Percentiles rank a stretch among this genome's conserved stretches.
Conservation (phyloP, 2,888 invertebrate genomes). For the Margaritifera margaritifera region DNA sequence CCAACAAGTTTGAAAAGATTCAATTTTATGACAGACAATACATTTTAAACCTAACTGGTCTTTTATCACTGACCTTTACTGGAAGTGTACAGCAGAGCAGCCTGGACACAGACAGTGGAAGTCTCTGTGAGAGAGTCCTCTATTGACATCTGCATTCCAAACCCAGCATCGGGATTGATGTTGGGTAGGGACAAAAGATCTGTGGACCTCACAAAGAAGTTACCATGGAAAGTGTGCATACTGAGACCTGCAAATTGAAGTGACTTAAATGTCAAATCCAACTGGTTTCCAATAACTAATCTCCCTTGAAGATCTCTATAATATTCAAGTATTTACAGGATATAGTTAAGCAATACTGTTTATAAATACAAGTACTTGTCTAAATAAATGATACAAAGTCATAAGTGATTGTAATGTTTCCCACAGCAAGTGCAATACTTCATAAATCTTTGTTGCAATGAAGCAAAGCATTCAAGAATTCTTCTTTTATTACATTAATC, state of each 20-base stretch:
- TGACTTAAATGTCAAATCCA: neutral
- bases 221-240: conserved; percentile 99
- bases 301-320: no score
- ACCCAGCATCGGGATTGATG: conserved; percentile 97
- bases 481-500: no score
- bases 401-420: no score
- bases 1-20: no score
- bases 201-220: conserved; percentile 98
- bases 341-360: neutral
- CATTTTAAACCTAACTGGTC: neutral
- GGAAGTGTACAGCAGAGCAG: conserved; percentile 96
- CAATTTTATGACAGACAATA: neutral
- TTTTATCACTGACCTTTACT: conserved; percentile 81
- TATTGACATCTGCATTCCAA: conserved; percentile 97
- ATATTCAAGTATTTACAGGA: no score
- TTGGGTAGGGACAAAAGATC: conserved; percentile 96
- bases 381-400: no score
- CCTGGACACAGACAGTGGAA: conserved; percentile 90
- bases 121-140: conserved; percentile 81
- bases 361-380: neutral
- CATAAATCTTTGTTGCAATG: no score
- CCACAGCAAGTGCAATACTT: no score
- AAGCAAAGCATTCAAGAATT: no score
- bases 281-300: no score
- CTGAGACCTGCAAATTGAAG: conserved; percentile 82